Evolutionary conservation across 2,797 vertebrate species (phyloP).

Genomic region (Macroramphosus scolopax): DNA sequence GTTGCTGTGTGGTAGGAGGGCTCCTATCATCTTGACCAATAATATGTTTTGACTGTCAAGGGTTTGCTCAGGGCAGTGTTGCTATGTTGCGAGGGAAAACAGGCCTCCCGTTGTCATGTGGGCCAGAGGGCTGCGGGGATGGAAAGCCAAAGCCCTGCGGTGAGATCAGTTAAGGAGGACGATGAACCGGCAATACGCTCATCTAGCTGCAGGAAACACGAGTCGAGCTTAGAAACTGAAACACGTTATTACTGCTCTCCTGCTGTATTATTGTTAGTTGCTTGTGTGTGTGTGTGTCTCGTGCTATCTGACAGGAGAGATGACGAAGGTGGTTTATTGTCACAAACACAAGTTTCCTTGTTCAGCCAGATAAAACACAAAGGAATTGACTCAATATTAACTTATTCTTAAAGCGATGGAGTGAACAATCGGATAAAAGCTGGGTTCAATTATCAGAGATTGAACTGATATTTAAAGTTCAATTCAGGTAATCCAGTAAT

Average conservation of each 20-base stretch:
- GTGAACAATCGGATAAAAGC: too few relatives aligned
- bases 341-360: not conserved
- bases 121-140: constrained; percentile 63
- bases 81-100: constrained; percentile 66
- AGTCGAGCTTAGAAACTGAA: constrained; percentile 53
- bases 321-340: constrained; percentile 13
- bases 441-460: too few relatives aligned
- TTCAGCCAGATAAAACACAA: not conserved
- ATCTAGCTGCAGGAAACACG: constrained; percentile 61
- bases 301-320: constrained; percentile 16
- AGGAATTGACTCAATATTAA: not conserved
- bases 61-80: constrained; percentile 63
- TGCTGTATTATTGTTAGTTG: constrained; percentile 38
- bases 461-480: not conserved
- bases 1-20: constrained; percentile 16
- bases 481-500: too few relatives aligned
- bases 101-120: constrained; percentile 68
- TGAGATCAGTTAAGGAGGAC: constrained; percentile 60
- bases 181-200: constrained; percentile 64
- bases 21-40: constrained; percentile 56
- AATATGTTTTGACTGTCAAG: constrained; percentile 64
- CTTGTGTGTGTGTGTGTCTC: constrained; percentile 23
- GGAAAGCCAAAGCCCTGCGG: constrained; percentile 62
- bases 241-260: constrained; percentile 33
- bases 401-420: too few relatives aligned